These are phyloP conservation scores for Diadegma fenestrale DNA, from an alignment of 2,888 invertebrate species.

Conservation along the genomic window DNA sequence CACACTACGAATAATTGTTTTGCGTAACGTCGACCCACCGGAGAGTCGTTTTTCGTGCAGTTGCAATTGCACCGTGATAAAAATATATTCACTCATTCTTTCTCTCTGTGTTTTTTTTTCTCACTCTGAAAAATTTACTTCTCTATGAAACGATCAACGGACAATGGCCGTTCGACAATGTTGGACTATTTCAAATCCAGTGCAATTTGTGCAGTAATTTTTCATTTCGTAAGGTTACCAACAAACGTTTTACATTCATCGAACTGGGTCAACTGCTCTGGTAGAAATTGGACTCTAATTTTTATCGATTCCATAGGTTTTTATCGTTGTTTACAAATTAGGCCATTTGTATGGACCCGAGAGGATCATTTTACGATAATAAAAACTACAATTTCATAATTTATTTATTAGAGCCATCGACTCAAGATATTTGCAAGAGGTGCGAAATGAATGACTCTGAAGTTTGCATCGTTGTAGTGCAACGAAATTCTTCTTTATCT, in stretches of 20 bases:
- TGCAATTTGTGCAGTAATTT: not conserved
- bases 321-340: not conserved
- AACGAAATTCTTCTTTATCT: too few species aligned
- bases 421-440: too few species aligned
- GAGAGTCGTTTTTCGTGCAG: constrained; percentile 55
- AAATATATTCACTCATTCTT: not conserved
- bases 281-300: not conserved
- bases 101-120: constrained; percentile 3
- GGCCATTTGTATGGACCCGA: not conserved
- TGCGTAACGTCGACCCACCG: constrained; percentile 49
- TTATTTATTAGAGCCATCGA: too few species aligned
- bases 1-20: constrained; percentile 55
- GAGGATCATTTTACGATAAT: not conserved
- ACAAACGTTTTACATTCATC: too few species aligned
- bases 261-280: not conserved
- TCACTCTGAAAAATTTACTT: constrained; percentile 13
- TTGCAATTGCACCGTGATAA: constrained; percentile 37
- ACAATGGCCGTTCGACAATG: not conserved
- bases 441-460: too few species aligned
- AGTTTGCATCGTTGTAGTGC: too few species aligned
- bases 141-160: not conserved
- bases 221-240: constrained; percentile 1
- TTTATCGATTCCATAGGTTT: not conserved
- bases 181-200: not conserved
- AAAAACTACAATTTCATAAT: too few species aligned